These are phyloP conservation scores for Paralichthys olivaceus DNA, from an alignment of 2,113 vertebrate genomes.

Conservation along the genomic window DNA sequence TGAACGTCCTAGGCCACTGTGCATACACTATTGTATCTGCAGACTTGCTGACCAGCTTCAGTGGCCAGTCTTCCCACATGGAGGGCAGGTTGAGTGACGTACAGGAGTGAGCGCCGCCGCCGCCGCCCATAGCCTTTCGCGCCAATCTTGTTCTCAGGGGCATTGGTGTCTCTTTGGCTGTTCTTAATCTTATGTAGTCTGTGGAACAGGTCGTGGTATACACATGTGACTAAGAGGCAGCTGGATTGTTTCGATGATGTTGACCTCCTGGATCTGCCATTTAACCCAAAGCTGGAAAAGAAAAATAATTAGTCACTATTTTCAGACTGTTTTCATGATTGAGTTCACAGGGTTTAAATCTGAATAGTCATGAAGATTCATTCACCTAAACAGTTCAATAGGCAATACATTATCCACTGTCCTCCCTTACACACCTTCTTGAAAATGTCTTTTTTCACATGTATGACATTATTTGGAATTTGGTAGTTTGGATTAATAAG, in stretches of 20 bases:
- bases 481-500: not conserved
- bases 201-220: conserved; percentile 85
- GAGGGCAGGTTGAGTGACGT: not conserved
- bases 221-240: conserved; percentile 89
- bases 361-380: not conserved
- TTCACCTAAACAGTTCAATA: not conserved
- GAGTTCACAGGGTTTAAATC: not conserved
- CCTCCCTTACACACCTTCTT: not conserved
- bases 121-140: conserved; percentile 88
- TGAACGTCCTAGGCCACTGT: conserved; percentile 31
- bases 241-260: conserved; percentile 68
- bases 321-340: not conserved
- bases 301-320: not conserved
- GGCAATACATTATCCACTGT: not conserved
- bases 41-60: conserved; percentile 26
- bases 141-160: conserved; percentile 84
- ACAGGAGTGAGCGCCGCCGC: conserved; percentile 82
- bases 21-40: conserved; percentile 14
- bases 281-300: conserved; percentile 16
- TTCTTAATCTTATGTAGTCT: conserved; percentile 80
- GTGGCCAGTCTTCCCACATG: conserved; percentile 24
- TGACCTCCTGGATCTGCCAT: conserved; percentile 80
- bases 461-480: not conserved
- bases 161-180: conserved; percentile 76
- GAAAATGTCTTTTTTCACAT: not conserved